Percentiles rank a stretch among this genome's conserved stretches.
phyloP scores from a whole-genome alignment of 2,888 invertebrate genomes.

The Lasioglossum calceatum region DNA sequence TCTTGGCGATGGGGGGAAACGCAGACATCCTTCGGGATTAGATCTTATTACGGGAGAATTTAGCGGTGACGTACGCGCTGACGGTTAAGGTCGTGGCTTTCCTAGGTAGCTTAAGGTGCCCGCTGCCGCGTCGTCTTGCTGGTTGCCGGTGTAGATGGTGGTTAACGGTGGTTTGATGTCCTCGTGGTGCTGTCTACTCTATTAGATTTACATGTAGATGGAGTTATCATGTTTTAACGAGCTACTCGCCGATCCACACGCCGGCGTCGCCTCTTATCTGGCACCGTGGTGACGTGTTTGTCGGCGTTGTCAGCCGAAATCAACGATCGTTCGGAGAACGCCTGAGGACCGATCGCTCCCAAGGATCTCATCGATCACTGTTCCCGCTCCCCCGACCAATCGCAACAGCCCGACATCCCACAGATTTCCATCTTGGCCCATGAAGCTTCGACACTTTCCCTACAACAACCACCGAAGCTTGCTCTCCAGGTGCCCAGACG shows the following conservation, averaged over 20 bases:
- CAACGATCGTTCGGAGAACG: slow-evolving; percentile 45
- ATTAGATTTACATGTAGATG: slow-evolving; percentile 82
- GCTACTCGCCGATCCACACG: slow-evolving; percentile 60
- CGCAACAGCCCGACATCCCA: slow-evolving; percentile 26
- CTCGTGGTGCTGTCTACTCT: slow-evolving; percentile 69
- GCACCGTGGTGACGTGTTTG: slow-evolving; percentile 46
- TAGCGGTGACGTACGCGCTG: slow-evolving; percentile 58
- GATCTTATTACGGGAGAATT: slow-evolving; percentile 65
- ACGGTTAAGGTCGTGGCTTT: slow-evolving; percentile 60
- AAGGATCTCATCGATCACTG: slow-evolving; percentile 68
- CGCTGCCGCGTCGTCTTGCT: slow-evolving; percentile 36
- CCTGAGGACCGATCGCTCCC: slow-evolving; percentile 61
- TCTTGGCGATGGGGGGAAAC: slow-evolving; percentile 19
- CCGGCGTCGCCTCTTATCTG: slow-evolving; percentile 46
- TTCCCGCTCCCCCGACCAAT: slow-evolving; percentile 37
- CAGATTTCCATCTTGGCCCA: slow-evolving; percentile 49
- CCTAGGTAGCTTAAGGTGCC: slow-evolving; percentile 46
- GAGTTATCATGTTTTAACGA: slow-evolving; percentile 81
- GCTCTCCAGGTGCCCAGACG: neutral
- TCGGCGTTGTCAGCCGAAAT: slow-evolving; percentile 49
- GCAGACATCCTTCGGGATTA: slow-evolving; percentile 59
- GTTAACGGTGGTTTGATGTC: slow-evolving; percentile 73
- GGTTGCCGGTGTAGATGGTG: slow-evolving; percentile 48
- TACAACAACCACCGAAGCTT: slow-evolving; percentile 12
- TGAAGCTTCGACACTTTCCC: slow-evolving; percentile 32